A percentile compares a stretch with the other conserved stretches of the same genome.
phyloP scores from a whole-genome alignment of 53 echinoderm and acorn worm species.

The Glandiceps talaboti region DNA sequence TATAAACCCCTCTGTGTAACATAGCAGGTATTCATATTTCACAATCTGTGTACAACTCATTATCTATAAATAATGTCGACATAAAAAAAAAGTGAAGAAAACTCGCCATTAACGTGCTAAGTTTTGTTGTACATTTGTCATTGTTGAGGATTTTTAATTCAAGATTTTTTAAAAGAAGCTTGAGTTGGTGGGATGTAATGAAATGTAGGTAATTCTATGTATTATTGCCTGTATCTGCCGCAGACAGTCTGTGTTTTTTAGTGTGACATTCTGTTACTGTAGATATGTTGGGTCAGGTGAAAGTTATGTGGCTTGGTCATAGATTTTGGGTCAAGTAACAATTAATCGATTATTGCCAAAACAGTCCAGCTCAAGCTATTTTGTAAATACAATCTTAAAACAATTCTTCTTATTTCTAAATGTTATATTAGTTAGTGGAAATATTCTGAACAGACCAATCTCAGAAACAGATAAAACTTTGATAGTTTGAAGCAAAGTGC shows the following conservation, averaged over 20 bases:
- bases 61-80: not conserved
- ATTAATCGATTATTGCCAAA: no score
- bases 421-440: not conserved
- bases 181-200: not conserved
- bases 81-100: no score
- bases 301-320: not conserved
- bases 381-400: not conserved
- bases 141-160: not conserved
- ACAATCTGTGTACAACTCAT: not conserved
- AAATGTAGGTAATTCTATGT: not conserved
- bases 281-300: not conserved
- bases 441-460: not conserved
- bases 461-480: no score
- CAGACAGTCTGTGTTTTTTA: not conserved
- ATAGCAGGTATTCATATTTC: not conserved
- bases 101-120: not conserved
- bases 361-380: not conserved
- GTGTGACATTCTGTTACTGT: not conserved
- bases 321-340: not conserved
- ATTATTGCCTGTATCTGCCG: not conserved
- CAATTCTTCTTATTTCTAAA: not conserved
- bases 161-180: not conserved
- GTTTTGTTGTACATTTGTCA: no score
- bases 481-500: no score
- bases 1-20: not conserved